These are phyloP conservation scores for Axinella damicornis DNA, from an alignment of 37 sponge, comb jelly and placozoan species.

Conservation along the genomic window DNA sequence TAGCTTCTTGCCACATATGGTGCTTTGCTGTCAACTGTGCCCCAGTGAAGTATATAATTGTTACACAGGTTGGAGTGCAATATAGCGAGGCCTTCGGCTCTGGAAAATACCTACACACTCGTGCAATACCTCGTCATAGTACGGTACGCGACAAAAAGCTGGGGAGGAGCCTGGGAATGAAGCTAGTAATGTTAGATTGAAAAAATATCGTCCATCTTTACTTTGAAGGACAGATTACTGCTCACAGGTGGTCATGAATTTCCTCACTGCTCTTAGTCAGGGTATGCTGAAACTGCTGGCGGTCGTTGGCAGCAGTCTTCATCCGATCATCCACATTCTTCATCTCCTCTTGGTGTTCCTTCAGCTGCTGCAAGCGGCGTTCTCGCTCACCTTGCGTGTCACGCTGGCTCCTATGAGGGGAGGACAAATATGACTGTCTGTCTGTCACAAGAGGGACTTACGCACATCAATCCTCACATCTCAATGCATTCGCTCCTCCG, in stretches of 20 bases:
- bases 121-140: too few species aligned
- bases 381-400: slow-evolving; percentile 50
- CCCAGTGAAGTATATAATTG: too few species aligned
- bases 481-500: slow-evolving; percentile 7
- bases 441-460: too few species aligned
- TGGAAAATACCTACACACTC: too few species aligned
- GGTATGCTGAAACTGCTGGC: slow-evolving; percentile 24
- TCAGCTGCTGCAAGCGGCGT: slow-evolving; percentile 6
- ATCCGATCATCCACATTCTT: slow-evolving; percentile 15
- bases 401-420: slow-evolving; percentile 25
- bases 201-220: not conserved
- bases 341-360: slow-evolving; percentile 18
- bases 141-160: too few species aligned
- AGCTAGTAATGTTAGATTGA: not conserved
- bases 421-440: too few species aligned
- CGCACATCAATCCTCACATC: too few species aligned
- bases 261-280: not conserved
- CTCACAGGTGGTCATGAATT: not conserved
- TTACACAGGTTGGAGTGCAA: too few species aligned
- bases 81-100: too few species aligned
- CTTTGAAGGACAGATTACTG: not conserved
- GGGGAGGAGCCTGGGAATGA: too few species aligned
- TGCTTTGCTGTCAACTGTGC: too few species aligned
- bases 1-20: too few species aligned
- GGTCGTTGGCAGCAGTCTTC: slow-evolving; percentile 32